Conservation (phyloP, 2,888 invertebrate species). For the Hydriomena furcata region DNA sequence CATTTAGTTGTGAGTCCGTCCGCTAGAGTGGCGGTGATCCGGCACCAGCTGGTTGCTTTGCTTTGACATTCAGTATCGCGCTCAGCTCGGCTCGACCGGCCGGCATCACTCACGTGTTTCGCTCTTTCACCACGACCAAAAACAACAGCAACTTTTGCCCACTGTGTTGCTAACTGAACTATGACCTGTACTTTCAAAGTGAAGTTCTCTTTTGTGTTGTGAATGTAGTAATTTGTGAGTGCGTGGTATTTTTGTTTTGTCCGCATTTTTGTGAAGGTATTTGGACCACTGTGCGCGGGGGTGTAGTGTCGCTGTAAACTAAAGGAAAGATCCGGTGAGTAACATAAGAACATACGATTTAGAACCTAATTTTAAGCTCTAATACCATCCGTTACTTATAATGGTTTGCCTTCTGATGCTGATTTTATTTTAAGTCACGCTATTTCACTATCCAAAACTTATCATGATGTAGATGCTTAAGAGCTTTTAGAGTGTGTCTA, state of each 20-base stretch:
- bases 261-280: constrained; percentile 49
- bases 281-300: constrained; percentile 55
- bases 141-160: constrained; percentile 48
- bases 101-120: constrained; percentile 68
- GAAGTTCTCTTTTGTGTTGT: constrained; percentile 61
- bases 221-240: constrained; percentile 64
- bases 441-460: no score
- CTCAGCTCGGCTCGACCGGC: constrained; percentile 63
- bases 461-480: no score
- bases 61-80: constrained; percentile 60
- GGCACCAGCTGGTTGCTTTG: constrained; percentile 68
- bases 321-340: constrained; percentile 18
- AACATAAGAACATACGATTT: constrained; percentile 1
- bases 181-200: constrained; percentile 28
- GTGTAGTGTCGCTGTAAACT: constrained; percentile 27
- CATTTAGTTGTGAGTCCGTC: constrained; percentile 69
- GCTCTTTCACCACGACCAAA: constrained; percentile 56
- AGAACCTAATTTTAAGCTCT: background rate
- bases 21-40: constrained; percentile 71
- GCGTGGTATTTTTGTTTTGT: constrained; percentile 71
- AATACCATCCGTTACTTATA: no score
- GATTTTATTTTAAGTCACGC: no score
- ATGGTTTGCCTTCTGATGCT: no score
- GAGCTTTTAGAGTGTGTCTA: no score
- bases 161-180: constrained; percentile 52